phyloP scores from a whole-genome alignment of 2,113 vertebrate genomes.

The Bubo blakistoni region DNA sequence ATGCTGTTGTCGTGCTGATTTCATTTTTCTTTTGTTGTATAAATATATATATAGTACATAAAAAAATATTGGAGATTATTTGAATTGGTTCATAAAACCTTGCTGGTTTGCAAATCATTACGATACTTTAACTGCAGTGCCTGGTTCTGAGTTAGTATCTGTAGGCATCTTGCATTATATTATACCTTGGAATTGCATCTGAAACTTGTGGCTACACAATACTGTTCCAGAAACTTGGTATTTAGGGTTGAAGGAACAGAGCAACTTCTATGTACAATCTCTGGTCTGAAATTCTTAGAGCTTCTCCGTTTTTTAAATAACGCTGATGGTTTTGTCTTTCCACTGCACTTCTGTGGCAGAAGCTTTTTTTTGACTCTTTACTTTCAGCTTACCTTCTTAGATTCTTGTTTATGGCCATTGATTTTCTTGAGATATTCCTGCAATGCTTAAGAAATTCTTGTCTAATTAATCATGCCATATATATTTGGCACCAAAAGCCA shows the following conservation, averaged over 20 bases:
- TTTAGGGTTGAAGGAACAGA: not conserved
- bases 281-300: not conserved
- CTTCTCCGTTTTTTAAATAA: not conserved
- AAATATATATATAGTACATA: not conserved
- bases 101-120: conserved; percentile 24
- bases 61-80: conserved; percentile 21
- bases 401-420: not conserved
- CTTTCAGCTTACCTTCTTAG: not conserved
- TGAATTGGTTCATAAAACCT: conserved; percentile 40
- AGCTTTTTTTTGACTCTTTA: not conserved
- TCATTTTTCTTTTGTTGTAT: conserved; percentile 22
- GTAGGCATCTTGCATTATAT: not conserved
- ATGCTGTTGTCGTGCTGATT: not conserved
- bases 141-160: not conserved
- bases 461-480: not conserved
- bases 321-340: not conserved
- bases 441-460: not conserved
- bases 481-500: not conserved
- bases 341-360: not conserved
- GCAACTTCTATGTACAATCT: not conserved
- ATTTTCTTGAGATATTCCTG: not conserved
- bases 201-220: not conserved
- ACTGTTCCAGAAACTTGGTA: not conserved
- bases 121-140: not conserved
- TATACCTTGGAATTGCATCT: not conserved